A percentile compares a stretch with the other conserved stretches of the same genome.
phyloP scores from a whole-genome alignment of 2,888 invertebrate genomes.

The Cepaea hortensis region DNA sequence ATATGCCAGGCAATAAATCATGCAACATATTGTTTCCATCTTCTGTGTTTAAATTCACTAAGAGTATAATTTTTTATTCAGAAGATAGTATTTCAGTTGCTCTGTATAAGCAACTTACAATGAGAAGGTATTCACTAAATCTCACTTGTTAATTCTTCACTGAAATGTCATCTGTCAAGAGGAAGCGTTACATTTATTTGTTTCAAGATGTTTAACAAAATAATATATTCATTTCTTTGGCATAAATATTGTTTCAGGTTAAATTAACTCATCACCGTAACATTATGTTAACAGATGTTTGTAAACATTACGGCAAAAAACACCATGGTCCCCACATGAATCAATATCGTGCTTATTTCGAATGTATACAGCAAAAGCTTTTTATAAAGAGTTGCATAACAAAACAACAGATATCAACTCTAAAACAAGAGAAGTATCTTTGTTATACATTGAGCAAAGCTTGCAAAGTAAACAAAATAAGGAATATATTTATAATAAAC shows the following conservation, averaged over 20 bases:
- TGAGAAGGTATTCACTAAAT: background rate
- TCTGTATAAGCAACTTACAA: background rate
- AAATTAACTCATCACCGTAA: background rate
- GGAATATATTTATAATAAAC: background rate
- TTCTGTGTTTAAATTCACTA: too few species aligned
- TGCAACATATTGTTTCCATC: too few species aligned
- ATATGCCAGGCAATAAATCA: too few species aligned
- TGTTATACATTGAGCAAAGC: background rate
- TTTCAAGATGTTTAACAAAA: background rate
- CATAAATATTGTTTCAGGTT: background rate
- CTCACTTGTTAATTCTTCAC: background rate
- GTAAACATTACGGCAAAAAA: background rate
- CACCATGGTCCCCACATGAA: constrained; percentile 4
- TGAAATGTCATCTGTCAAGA: background rate
- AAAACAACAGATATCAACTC: background rate
- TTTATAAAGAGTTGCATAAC: background rate
- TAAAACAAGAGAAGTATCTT: background rate
- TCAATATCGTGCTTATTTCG: background rate
- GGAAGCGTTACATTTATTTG: background rate
- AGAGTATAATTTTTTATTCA: background rate
- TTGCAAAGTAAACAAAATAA: background rate
- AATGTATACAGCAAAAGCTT: background rate
- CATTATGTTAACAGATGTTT: background rate
- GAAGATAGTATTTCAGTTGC: background rate
- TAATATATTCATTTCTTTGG: background rate